phyloP scores from a whole-genome alignment of 2,797 vertebrate species.

The Chiroxiphia lanceolata region DNA sequence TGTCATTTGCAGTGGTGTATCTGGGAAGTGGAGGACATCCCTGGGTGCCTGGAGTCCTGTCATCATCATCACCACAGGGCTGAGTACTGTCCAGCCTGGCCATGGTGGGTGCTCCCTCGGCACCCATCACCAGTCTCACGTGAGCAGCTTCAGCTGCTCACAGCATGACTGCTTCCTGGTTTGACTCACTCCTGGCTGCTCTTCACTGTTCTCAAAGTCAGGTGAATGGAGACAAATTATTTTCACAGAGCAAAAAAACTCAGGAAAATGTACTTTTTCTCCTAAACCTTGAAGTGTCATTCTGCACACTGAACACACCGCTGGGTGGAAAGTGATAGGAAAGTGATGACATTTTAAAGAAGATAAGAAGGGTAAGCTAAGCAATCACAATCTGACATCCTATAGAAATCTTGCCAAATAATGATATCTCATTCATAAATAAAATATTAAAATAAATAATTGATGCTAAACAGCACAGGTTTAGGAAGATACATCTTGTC shows the following conservation, averaged over 20 bases:
- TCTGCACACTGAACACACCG: not conserved
- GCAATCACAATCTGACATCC: not conserved
- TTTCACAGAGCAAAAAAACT: conserved; percentile 1
- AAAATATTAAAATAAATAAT: not conserved
- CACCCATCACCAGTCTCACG: rapidly evolving
- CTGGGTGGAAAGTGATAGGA: not conserved
- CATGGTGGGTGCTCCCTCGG: rapidly evolving
- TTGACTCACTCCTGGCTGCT: not conserved
- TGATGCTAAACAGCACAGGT: not conserved
- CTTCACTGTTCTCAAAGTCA: not conserved
- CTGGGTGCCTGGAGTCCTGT: not conserved
- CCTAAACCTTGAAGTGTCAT: not conserved
- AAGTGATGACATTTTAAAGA: not conserved
- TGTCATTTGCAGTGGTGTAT: not conserved
- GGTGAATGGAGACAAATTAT: not conserved
- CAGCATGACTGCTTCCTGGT: not conserved
- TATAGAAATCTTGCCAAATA: not conserved
- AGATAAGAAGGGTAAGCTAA: not conserved
- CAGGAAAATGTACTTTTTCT: not conserved
- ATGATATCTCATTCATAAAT: not conserved
- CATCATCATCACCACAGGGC: not conserved
- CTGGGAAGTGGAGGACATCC: not conserved
- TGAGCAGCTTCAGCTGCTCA: not conserved
- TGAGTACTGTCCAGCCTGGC: not conserved
- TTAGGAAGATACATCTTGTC: not conserved